Conservation (phyloP, 1,140 invertebrate species). For the Bactericera cockerelli region DNA sequence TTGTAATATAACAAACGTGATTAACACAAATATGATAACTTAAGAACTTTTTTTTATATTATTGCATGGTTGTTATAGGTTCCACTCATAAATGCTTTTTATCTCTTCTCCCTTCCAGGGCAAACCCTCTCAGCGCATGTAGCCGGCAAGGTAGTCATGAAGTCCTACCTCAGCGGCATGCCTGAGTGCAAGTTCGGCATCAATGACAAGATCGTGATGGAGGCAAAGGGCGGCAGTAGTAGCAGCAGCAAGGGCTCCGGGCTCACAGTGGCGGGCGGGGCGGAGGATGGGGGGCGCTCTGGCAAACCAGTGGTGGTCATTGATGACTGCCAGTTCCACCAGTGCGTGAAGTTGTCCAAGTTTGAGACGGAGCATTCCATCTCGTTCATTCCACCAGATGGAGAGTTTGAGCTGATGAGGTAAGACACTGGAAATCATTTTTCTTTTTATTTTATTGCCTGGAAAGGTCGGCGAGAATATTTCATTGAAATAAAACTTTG, state of each 20-base stretch:
- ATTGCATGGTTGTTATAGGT: no score
- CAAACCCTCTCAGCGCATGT: constrained; percentile 98
- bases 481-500: neutral
- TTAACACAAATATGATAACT: no score
- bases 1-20: no score
- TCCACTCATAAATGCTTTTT: no score
- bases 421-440: constrained; percentile 28
- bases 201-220: constrained; percentile 99
- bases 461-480: no score
- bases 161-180: constrained; percentile 98
- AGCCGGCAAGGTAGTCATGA: constrained; percentile 99
- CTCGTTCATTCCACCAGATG: constrained; percentile 98
- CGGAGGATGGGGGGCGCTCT: constrained; percentile 75
- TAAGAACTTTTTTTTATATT: no score
- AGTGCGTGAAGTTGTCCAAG: constrained; percentile 98
- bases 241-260: constrained; percentile 36
- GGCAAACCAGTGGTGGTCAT: constrained; percentile 96
- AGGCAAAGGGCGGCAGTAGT: constrained; percentile 65
- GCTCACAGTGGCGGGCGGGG: constrained; percentile 42
- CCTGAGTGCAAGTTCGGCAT: constrained; percentile 99
- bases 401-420: constrained; percentile 99
- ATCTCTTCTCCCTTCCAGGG: constrained; percentile 40
- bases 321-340: constrained; percentile 99
- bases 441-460: neutral
- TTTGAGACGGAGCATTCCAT: constrained; percentile 99